Percentiles rank a stretch among this genome's conserved stretches.
Evolutionary conservation across 2,888 invertebrate genomes (phyloP).

Genomic region (Metacarcinus magister): DNA sequence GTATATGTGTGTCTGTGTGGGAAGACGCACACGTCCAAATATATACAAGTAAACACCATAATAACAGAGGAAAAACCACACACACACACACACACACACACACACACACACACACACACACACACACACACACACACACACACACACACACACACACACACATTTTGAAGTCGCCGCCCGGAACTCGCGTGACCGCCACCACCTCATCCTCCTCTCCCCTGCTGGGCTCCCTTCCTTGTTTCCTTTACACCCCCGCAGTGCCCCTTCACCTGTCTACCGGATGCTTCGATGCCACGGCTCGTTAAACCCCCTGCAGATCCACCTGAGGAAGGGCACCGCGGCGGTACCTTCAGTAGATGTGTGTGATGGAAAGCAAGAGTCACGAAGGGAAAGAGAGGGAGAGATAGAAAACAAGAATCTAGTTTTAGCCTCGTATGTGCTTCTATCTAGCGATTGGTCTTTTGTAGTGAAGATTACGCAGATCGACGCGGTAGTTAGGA

Average conservation of each 20-base stretch:
- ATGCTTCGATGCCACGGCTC: not conserved
- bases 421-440: not conserved
- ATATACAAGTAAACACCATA: not conserved
- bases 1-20: not conserved
- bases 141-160: constrained; percentile 18
- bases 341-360: not conserved
- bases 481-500: not conserved
- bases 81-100: too few species aligned
- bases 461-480: not conserved
- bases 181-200: not conserved
- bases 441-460: not conserved
- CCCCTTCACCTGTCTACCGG: not conserved
- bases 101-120: not conserved
- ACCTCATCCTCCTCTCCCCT: not conserved
- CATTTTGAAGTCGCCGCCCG: not conserved
- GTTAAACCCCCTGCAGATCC: not conserved
- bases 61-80: not conserved
- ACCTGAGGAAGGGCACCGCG: not conserved
- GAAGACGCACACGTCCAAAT: not conserved
- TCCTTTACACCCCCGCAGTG: not conserved
- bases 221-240: not conserved
- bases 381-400: not conserved
- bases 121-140: not conserved
- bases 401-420: not conserved
- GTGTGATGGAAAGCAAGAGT: not conserved